Evolutionary conservation across 2,797 vertebrate genomes (phyloP).

Genomic region (Acanthornis magna): DNA sequence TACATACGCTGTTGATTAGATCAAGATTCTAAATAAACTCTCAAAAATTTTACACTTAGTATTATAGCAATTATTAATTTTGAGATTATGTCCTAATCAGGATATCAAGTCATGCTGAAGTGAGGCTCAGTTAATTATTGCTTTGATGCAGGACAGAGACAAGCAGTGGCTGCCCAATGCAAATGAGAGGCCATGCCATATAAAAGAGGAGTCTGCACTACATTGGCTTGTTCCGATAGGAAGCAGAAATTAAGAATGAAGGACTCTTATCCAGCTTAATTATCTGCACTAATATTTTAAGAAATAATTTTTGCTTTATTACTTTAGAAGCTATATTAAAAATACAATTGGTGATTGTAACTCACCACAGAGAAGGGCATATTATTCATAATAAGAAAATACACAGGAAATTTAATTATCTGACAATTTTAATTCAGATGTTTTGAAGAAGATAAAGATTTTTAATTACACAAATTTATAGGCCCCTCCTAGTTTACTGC

Average conservation of each 20-base stretch:
- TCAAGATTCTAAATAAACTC: background rate
- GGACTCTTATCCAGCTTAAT: background rate
- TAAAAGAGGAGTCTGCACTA: background rate
- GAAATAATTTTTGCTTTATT: background rate
- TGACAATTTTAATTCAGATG: background rate
- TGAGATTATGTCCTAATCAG: background rate
- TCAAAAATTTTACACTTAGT: background rate
- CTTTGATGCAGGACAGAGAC: background rate
- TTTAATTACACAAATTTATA: background rate
- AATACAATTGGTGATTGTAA: background rate
- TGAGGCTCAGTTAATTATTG: background rate
- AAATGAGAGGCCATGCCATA: background rate
- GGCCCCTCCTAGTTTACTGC: background rate
- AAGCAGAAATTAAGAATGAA: background rate
- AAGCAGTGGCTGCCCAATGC: background rate
- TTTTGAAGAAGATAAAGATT: background rate
- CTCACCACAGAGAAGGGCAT: background rate
- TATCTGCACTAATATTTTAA: background rate
- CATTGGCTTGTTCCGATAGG: background rate
- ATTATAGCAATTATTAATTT: background rate
- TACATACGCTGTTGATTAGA: background rate
- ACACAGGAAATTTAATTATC: background rate
- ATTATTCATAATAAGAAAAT: background rate
- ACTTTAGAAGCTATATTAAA: background rate
- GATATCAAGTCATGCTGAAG: background rate